Conservation (phyloP, 2,797 vertebrate species). For the Picus viridis region DNA sequence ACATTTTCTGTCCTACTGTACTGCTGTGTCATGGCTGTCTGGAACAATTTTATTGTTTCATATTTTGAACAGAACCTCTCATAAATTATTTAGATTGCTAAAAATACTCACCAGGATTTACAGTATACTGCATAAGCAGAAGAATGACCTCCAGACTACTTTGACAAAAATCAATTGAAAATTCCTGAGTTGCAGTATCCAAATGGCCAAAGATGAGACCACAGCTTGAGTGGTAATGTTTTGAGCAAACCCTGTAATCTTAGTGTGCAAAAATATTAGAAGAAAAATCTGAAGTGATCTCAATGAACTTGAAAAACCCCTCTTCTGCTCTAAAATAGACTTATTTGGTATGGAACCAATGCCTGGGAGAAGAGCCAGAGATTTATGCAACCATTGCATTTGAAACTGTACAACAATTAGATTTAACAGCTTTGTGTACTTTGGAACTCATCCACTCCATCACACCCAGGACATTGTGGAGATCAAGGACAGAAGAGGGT, state of each 20-base stretch:
- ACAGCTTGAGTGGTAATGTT: not conserved
- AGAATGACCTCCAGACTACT: slow-evolving; percentile 36
- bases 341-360: slow-evolving; percentile 19
- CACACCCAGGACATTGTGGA: not conserved
- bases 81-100: slow-evolving; percentile 38
- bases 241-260: not conserved
- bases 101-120: slow-evolving; percentile 21
- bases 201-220: not conserved
- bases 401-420: slow-evolving; percentile 27
- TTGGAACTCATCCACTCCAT: slow-evolving; percentile 23
- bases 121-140: not conserved
- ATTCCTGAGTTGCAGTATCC: not conserved
- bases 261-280: not conserved
- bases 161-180: slow-evolving; percentile 11
- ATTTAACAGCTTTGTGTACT: not conserved
- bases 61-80: slow-evolving; percentile 1
- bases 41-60: not conserved
- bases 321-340: not conserved
- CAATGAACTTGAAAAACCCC: slow-evolving; percentile 5
- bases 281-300: slow-evolving; percentile 2
- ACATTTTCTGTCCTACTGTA: not conserved
- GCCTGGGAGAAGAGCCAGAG: slow-evolving; percentile 36
- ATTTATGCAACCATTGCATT: slow-evolving; percentile 26
- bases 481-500: slow-evolving; percentile 34
- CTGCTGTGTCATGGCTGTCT: not conserved